Evolutionary conservation across 2,113 vertebrate species (phyloP).

Genomic region (Balaenoptera acutorostrata): DNA sequence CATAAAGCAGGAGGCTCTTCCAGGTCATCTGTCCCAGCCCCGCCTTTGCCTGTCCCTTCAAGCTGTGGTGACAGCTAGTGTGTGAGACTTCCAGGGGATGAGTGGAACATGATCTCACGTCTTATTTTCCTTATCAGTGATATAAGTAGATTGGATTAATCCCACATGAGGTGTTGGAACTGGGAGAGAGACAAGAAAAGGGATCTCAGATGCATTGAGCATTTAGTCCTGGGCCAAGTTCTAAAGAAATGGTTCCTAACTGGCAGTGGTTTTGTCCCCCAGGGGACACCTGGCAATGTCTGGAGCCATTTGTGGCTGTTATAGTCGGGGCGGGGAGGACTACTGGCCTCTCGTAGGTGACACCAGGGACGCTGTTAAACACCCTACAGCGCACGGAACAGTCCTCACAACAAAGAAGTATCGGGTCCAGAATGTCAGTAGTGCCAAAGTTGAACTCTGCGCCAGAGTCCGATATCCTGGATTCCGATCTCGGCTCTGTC

Average conservation of each 20-base stretch:
- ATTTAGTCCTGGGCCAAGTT: background rate
- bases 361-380: background rate
- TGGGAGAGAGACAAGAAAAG: background rate
- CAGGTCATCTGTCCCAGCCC: background rate
- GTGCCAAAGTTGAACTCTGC: background rate
- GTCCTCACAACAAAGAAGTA: background rate
- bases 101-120: background rate
- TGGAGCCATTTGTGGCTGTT: background rate
- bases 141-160: background rate
- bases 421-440: background rate
- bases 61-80: background rate
- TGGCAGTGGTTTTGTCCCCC: background rate
- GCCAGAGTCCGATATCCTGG: background rate
- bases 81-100: background rate
- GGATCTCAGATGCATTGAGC: background rate
- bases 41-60: background rate
- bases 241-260: background rate
- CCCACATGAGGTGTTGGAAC: background rate
- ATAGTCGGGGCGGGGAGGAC: background rate
- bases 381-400: background rate
- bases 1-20: background rate
- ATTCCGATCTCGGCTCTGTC: background rate
- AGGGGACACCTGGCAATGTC: background rate
- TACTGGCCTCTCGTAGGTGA: background rate
- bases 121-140: background rate